Percentiles rank a stretch among this genome's conserved stretches.
Evolutionary conservation across 1,140 invertebrate genomes (phyloP).

Genomic region (Dolichoris vasculosae): DNA sequence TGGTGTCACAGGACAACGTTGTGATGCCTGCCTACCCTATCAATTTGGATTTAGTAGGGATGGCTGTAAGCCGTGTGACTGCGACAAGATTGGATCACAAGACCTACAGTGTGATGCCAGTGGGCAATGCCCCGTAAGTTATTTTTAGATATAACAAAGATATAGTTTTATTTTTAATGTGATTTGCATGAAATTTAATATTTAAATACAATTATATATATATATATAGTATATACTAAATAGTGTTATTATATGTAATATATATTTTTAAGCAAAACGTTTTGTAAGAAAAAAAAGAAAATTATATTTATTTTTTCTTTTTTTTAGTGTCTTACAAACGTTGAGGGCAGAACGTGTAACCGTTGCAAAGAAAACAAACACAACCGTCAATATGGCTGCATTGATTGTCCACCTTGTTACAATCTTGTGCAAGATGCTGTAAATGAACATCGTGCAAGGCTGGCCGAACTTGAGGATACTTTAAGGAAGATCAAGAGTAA

Average conservation of each 20-base stretch:
- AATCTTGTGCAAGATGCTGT: slow-evolving; percentile 93
- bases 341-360: slow-evolving; percentile 93
- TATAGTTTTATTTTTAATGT: neutral
- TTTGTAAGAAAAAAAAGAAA: too few species aligned
- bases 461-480: slow-evolving; percentile 82
- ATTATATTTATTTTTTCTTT: slow-evolving; percentile 23
- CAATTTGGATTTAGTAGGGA: slow-evolving; percentile 93
- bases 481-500: slow-evolving; percentile 81
- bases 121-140: slow-evolving; percentile 87
- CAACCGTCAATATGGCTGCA: slow-evolving; percentile 87
- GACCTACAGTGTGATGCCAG: slow-evolving; percentile 86
- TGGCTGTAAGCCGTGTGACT: slow-evolving; percentile 90
- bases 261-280: too few species aligned
- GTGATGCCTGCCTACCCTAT: slow-evolving; percentile 88
- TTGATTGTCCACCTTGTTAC: slow-evolving; percentile 95
- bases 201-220: too few species aligned
- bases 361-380: slow-evolving; percentile 95
- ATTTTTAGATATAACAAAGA: neutral
- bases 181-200: neutral
- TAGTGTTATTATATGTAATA: too few species aligned
- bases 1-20: slow-evolving; percentile 89
- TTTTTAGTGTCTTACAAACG: slow-evolving; percentile 86
- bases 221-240: too few species aligned
- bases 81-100: slow-evolving; percentile 90
- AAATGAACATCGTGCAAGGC: slow-evolving; percentile 84